Evolutionary conservation across 2,888 invertebrate species (phyloP), one percentile per base, ranked within the genome.

Genomic region (Dicycla oo): DNA sequence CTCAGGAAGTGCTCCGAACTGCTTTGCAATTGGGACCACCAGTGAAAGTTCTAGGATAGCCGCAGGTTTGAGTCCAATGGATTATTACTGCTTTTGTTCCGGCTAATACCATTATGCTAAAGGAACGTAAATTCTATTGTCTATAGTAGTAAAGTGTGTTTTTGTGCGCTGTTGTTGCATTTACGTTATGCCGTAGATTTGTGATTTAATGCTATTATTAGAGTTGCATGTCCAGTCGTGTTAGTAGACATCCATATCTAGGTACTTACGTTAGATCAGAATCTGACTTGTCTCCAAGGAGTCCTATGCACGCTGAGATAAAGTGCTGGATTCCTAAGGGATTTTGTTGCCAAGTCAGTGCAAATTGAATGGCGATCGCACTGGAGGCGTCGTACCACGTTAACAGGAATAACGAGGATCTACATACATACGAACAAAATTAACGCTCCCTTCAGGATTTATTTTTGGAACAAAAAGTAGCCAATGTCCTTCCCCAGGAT

Each of bases 1-100:
- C 60, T 79, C 67, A 89, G 90, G 89, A 90, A 90, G 86, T 86
- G 83, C 81, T 86, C 77, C 76, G 81, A 85, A 81, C 84, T 47
- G 80, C 80, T 81, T 75, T 60, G 81, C 64, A 54, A 84, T 78
- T 81, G 75, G 78, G 82, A 76, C 20, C 80, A 83, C 23, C 73
- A 73, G 89, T 87, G 89, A 89, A 89, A 89, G 89, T 88, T 40
- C 47, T 79, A 63, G 85, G 85, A 85, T 85, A 79, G 70, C 73
- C 71, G 67, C 60, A 61, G 63, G 63, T 80, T 82, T 69, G 69
- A 73, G 23, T 53, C 64, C 69, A 71, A 69, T 73, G 69, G 74
- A 69, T 83, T 82, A 78, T 71, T 73, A 54, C 67, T 43, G 56
- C 49, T 67, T 70, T 66, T 78, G 81, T 82, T 83, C 73, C 82